Conservation (phyloP, 2,888 invertebrate species). For the Leptopilina myrica region DNA sequence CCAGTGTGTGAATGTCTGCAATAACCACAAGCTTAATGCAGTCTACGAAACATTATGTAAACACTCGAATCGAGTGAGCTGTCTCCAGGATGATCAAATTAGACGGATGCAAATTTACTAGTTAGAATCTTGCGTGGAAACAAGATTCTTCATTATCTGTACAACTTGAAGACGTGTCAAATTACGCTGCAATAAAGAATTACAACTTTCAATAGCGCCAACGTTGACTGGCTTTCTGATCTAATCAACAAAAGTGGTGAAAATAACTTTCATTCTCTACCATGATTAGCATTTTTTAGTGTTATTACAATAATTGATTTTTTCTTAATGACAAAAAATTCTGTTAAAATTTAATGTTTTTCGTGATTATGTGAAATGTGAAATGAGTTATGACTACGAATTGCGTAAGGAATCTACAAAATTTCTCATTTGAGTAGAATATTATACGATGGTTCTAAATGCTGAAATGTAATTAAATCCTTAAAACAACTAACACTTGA, state of each 20-base stretch:
- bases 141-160: slow-evolving; percentile 18
- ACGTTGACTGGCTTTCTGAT: slow-evolving; percentile 1
- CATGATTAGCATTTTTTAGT: background rate
- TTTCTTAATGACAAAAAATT: background rate
- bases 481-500: too few relatives aligned
- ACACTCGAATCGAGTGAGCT: slow-evolving; percentile 9
- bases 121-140: slow-evolving; percentile 12
- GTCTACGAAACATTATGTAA: slow-evolving; percentile 17
- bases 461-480: too few relatives aligned
- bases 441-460: too few relatives aligned
- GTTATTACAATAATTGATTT: background rate
- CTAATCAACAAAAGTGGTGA: slow-evolving; percentile 3
- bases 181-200: slow-evolving; percentile 6
- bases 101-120: slow-evolving; percentile 28
- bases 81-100: slow-evolving; percentile 30
- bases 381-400: too few relatives aligned
- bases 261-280: background rate
- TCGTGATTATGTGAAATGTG: too few relatives aligned
- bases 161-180: slow-evolving; percentile 17
- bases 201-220: background rate
- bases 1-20: background rate
- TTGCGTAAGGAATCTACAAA: too few relatives aligned
- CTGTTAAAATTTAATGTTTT: background rate
- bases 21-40: slow-evolving; percentile 21
- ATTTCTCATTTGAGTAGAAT: too few relatives aligned